Conservation (phyloP, 2,888 invertebrate genomes). For the Limnephilus lunatus region DNA sequence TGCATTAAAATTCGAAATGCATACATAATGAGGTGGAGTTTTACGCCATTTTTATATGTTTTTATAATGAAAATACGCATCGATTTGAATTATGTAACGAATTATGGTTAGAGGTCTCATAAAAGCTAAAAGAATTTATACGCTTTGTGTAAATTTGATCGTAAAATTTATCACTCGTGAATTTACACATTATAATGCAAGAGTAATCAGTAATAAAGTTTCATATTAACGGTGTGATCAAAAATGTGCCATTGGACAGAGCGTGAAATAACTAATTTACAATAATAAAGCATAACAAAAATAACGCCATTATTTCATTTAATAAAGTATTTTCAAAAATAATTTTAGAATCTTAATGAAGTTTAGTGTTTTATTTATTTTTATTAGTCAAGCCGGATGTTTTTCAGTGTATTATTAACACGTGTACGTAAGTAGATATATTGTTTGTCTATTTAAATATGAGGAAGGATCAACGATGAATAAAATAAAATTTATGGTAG, state of each 20-base stretch:
- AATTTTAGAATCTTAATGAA: background rate
- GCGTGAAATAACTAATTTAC: background rate
- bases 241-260: background rate
- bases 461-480: background rate
- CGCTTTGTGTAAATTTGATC: background rate
- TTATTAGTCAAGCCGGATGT: background rate
- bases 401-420: background rate
- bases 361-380: background rate
- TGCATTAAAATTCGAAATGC: constrained; percentile 16
- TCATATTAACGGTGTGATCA: background rate
- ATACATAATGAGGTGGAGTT: constrained; percentile 23
- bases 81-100: background rate
- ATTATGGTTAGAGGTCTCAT: background rate
- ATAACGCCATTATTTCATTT: background rate
- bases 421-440: too few species aligned
- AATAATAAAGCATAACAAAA: background rate
- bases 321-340: background rate
- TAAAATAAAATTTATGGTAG: background rate
- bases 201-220: background rate
- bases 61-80: background rate
- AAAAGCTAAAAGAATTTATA: background rate
- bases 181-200: background rate
- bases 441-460: background rate
- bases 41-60: constrained; percentile 6
- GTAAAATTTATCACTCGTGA: background rate